A percentile compares a stretch with the other conserved stretches of the same genome.
phyloP scores from a whole-genome alignment of 2,113 vertebrate species.

The Rutilus rutilus region DNA sequence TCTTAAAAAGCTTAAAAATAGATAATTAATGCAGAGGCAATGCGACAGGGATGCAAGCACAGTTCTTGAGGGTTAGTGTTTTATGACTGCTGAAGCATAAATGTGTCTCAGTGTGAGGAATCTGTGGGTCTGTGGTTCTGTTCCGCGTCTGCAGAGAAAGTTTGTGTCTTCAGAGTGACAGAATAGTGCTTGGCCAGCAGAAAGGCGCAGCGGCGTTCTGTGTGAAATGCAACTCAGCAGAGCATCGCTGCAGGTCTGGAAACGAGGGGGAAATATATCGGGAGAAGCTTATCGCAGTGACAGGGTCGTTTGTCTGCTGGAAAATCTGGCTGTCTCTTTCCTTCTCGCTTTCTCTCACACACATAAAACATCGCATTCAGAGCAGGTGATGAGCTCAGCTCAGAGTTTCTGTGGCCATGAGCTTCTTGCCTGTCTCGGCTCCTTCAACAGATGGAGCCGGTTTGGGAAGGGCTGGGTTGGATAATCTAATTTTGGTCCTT shows the following conservation, averaged over 20 bases:
- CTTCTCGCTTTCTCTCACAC: slow-evolving; percentile 17
- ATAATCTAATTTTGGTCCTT: slow-evolving; percentile 23
- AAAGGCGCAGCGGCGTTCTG: slow-evolving; percentile 63
- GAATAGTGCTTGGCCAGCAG: slow-evolving; percentile 72
- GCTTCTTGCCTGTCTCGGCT: slow-evolving; percentile 27
- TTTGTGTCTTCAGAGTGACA: slow-evolving; percentile 54
- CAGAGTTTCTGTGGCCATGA: slow-evolving; percentile 25
- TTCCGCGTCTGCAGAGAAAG: slow-evolving; percentile 21
- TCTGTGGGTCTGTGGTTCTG: slow-evolving; percentile 25
- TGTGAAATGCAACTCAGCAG: slow-evolving; percentile 77
- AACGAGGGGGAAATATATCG: slow-evolving; percentile 61
- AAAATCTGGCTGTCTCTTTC: slow-evolving; percentile 23
- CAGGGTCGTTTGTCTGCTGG: slow-evolving; percentile 47
- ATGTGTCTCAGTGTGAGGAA: slow-evolving; percentile 42
- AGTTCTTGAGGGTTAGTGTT: slow-evolving; percentile 10
- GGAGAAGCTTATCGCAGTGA: slow-evolving; percentile 65
- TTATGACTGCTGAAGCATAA: slow-evolving; percentile 49
- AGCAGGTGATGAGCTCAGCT: slow-evolving; percentile 21
- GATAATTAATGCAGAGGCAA: slow-evolving; percentile 5
- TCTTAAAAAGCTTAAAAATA: background rate
- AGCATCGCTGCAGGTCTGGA: slow-evolving; percentile 69
- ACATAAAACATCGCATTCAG: slow-evolving; percentile 16
- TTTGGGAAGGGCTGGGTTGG: slow-evolving; percentile 4
- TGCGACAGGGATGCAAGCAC: slow-evolving; percentile 20
- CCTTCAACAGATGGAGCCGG: slow-evolving; percentile 43